phyloP scores from a whole-genome alignment of 2,888 invertebrate species.

The Tupiocoris notatus region DNA sequence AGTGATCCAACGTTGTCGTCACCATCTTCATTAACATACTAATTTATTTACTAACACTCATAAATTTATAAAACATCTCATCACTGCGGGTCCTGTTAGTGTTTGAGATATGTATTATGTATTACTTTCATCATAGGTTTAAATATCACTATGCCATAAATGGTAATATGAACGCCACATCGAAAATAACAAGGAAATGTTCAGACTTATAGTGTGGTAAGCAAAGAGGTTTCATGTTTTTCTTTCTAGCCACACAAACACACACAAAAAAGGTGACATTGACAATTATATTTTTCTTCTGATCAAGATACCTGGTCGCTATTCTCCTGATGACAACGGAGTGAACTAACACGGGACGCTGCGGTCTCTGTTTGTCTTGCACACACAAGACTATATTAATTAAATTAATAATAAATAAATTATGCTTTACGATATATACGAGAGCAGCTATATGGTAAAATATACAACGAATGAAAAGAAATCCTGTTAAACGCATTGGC shows the following conservation, averaged over 20 bases:
- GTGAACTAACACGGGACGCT: too few species aligned
- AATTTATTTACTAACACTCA: conserved; percentile 22
- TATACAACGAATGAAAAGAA: too few species aligned
- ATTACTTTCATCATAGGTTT: conserved; percentile 34
- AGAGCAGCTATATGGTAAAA: too few species aligned
- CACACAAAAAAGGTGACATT: conserved; percentile 39
- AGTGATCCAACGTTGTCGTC: conserved; percentile 17
- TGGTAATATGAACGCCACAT: conserved; percentile 35
- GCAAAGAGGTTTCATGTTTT: conserved; percentile 29
- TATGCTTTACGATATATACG: too few species aligned
- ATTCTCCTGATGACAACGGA: too few species aligned
- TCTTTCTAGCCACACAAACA: conserved; percentile 33
- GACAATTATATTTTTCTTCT: conserved; percentile 44
- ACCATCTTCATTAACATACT: neutral
- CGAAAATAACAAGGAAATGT: conserved; percentile 44
- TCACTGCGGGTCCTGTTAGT: conserved; percentile 38
- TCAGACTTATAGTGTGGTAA: conserved; percentile 48
- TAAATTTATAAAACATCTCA: conserved; percentile 32
- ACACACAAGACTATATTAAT: too few species aligned
- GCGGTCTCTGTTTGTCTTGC: too few species aligned
- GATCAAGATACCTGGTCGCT: too few species aligned
- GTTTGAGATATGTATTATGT: conserved; percentile 45
- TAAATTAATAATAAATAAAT: too few species aligned
- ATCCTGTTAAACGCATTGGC: too few species aligned
- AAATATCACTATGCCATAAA: conserved; percentile 33